Percentiles rank a stretch among this genome's conserved stretches.
These are phyloP conservation scores for Onthophagus sagittarius DNA, from an alignment of 2,888 invertebrate species.

Conservation along the genomic window DNA sequence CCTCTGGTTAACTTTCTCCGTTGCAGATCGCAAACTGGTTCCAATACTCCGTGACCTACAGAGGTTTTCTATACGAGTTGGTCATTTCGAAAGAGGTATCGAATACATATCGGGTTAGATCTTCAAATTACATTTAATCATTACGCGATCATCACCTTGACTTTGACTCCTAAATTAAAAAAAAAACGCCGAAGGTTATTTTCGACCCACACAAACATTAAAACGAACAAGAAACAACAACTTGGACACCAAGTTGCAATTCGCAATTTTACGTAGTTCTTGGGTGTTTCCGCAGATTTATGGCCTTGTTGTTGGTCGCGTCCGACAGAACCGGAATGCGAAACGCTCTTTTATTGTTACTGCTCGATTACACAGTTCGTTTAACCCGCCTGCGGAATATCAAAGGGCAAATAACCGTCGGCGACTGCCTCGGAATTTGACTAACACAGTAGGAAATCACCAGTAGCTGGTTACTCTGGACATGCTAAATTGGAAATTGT, in stretches of 20 bases:
- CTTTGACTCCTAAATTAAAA: not conserved
- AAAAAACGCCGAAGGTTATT: not conserved
- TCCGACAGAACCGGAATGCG: slow-evolving; percentile 6
- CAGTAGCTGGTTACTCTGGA: not conserved
- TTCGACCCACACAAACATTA: not conserved
- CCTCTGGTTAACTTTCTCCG: not conserved
- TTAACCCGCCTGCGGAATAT: not conserved
- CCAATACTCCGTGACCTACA: not conserved
- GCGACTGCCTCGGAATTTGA: not conserved
- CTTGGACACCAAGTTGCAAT: not conserved
- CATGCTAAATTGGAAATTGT: not conserved
- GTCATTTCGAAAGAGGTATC: not conserved
- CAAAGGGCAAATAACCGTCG: not conserved
- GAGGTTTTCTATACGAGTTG: not conserved
- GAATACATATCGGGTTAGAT: not conserved
- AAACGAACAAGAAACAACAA: too few relatives aligned
- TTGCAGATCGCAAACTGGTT: not conserved
- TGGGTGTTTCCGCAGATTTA: not conserved
- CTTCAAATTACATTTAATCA: not conserved
- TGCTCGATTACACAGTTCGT: not conserved
- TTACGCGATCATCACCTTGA: not conserved
- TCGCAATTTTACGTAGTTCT: not conserved
- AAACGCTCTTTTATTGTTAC: slow-evolving; percentile 4
- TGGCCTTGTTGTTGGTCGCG: slow-evolving; percentile 5
- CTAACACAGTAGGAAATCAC: not conserved